phyloP scores from a whole-genome alignment of 2,888 invertebrate species.

The Nymphalis c-album region DNA sequence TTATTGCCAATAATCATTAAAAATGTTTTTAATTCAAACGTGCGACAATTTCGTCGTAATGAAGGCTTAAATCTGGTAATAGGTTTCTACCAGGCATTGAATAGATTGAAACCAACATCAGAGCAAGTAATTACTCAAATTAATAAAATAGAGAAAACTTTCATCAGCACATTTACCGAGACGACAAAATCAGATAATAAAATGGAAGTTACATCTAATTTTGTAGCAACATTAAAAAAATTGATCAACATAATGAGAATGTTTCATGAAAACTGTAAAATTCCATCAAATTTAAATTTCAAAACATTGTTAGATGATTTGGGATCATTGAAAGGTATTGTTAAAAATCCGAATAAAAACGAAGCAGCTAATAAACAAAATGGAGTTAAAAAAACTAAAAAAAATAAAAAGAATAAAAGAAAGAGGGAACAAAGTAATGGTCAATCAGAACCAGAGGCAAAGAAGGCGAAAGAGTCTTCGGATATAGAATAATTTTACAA shows the following conservation, averaged over 20 bases:
- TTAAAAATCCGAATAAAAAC: slow-evolving; percentile 50
- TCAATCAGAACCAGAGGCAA: slow-evolving; percentile 49
- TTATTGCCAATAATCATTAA: slow-evolving; percentile 81
- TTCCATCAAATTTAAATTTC: slow-evolving; percentile 60
- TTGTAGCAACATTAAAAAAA: slow-evolving; percentile 77
- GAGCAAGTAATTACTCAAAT: slow-evolving; percentile 60
- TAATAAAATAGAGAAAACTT: slow-evolving; percentile 68
- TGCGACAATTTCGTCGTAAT: slow-evolving; percentile 84
- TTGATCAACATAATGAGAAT: slow-evolving; percentile 77
- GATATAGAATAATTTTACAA: slow-evolving; percentile 46
- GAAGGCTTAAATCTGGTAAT: slow-evolving; percentile 85
- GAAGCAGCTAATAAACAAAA: slow-evolving; percentile 42
- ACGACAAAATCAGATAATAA: slow-evolving; percentile 63
- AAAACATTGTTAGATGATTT: slow-evolving; percentile 43
- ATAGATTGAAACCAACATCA: slow-evolving; percentile 65
- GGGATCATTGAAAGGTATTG: slow-evolving; percentile 54
- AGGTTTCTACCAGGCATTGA: slow-evolving; percentile 84
- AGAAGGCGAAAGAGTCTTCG: slow-evolving; percentile 52
- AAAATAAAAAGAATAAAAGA: slow-evolving; percentile 64
- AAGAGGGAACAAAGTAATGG: slow-evolving; percentile 59
- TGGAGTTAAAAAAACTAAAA: slow-evolving; percentile 40
- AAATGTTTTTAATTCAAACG: slow-evolving; percentile 81
- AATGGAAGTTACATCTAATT: slow-evolving; percentile 80
- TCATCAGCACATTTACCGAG: slow-evolving; percentile 66
- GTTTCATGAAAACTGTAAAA: slow-evolving; percentile 66